Percentiles rank a stretch among this genome's conserved stretches.
Evolutionary conservation across 2,113 vertebrate species (phyloP).

Genomic region (Callopanchax toddi): DNA sequence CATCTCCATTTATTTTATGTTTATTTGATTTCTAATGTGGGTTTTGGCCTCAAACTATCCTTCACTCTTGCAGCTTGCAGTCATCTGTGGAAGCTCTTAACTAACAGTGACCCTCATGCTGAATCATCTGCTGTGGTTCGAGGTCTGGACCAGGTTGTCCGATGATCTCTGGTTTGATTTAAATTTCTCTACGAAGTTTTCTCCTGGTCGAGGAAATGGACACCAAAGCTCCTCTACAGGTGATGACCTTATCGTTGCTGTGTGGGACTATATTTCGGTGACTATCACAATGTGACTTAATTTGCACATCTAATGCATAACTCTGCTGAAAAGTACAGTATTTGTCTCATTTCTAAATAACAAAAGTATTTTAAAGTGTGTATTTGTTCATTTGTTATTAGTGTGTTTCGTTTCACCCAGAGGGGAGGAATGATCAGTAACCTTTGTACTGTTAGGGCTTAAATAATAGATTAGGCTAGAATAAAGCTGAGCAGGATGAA

Average conservation of each 20-base stretch:
- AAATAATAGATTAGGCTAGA: constrained; percentile 69
- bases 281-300: constrained; percentile 4
- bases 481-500: constrained; percentile 59
- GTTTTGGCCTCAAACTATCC: not conserved
- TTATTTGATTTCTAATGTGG: not conserved
- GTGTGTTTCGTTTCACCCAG: constrained; percentile 19
- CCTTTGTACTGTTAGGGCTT: constrained; percentile 58
- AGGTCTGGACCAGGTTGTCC: too few species aligned
- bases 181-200: too few species aligned
- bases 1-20: too few species aligned
- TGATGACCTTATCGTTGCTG: too few species aligned
- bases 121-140: not conserved
- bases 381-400: constrained; percentile 4
- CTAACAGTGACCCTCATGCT: not conserved
- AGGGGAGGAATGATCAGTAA: constrained; percentile 53
- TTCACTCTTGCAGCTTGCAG: not conserved
- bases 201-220: not conserved
- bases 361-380: constrained; percentile 27
- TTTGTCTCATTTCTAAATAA: constrained; percentile 18
- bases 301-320: not conserved
- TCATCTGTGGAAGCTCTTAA: too few species aligned
- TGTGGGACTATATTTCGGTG: too few species aligned
- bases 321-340: constrained; percentile 9
- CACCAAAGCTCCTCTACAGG: not conserved
- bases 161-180: too few species aligned